Percentiles rank a stretch among this genome's conserved stretches.
These are phyloP conservation scores for Sympetrum striolatum DNA, from an alignment of 2,888 invertebrate genomes.

Conservation along the genomic window DNA sequence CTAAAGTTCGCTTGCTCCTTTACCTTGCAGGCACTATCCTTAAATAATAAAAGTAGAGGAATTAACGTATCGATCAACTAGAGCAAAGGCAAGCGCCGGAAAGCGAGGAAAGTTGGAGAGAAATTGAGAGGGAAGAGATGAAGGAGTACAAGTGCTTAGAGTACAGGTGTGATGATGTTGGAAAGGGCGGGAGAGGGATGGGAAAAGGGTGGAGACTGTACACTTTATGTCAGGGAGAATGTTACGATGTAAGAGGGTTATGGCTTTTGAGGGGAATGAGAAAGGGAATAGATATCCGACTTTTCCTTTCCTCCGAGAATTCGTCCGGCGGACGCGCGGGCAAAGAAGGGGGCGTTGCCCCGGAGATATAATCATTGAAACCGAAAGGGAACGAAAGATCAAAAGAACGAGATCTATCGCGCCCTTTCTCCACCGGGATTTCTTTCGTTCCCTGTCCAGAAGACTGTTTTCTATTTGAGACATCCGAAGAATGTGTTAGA, in stretches of 20 bases:
- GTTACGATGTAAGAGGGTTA: conserved; percentile 6
- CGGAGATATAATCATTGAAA: background rate
- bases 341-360: background rate
- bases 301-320: background rate
- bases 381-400: background rate
- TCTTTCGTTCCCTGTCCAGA: background rate
- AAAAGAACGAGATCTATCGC: background rate
- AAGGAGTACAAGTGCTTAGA: background rate
- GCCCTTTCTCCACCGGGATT: background rate
- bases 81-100: background rate
- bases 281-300: background rate
- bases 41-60: background rate
- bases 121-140: background rate
- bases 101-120: background rate
- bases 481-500: background rate
- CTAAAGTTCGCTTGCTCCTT: background rate
- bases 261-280: background rate
- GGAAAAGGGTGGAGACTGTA: conserved; percentile 1
- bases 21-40: background rate
- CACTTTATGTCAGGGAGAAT: conserved; percentile 22
- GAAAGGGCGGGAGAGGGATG: background rate
- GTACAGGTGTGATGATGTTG: background rate
- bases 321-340: background rate
- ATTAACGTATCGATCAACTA: background rate
- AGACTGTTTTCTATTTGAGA: background rate